Conservation (phyloP, 2,113 vertebrate genomes). For the Euleptes europaea region DNA sequence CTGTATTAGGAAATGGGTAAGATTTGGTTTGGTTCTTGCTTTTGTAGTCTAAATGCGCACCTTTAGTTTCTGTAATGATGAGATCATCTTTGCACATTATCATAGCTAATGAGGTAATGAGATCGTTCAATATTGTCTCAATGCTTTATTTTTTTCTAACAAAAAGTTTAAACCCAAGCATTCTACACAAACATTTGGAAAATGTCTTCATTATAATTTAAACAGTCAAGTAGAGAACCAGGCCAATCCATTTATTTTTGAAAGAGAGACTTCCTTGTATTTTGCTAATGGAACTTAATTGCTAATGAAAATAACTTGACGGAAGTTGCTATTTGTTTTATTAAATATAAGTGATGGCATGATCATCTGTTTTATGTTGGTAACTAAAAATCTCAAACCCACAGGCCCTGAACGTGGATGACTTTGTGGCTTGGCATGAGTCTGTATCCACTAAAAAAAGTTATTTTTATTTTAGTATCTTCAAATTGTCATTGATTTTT, state of each 20-base stretch:
- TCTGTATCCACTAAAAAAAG: slow-evolving; percentile 37
- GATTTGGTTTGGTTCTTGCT: too few relatives aligned
- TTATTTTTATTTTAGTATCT: slow-evolving; percentile 53
- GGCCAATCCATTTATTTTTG: background rate
- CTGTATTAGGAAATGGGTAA: too few relatives aligned
- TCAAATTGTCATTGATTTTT: slow-evolving; percentile 62
- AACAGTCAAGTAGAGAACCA: background rate
- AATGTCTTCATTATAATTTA: background rate
- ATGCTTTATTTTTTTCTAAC: background rate
- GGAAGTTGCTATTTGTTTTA: background rate
- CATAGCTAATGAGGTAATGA: too few relatives aligned
- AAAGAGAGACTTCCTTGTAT: background rate
- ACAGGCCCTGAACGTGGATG: slow-evolving; percentile 15
- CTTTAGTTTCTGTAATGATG: too few relatives aligned
- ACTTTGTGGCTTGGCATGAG: slow-evolving; percentile 38
- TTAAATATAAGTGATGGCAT: background rate
- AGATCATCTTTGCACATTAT: too few relatives aligned
- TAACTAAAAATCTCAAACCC: slow-evolving; percentile 2
- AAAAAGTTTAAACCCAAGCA: background rate
- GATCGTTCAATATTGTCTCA: too few relatives aligned
- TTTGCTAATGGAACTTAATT: background rate
- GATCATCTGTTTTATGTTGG: slow-evolving; percentile 20
- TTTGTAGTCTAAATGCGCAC: too few relatives aligned
- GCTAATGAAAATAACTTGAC: slow-evolving; percentile 22
- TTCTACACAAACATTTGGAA: background rate